Percentiles rank a stretch among this genome's conserved stretches.
phyloP scores from a whole-genome alignment of 2,888 invertebrate genomes.

The Drosophila barbarae region DNA sequence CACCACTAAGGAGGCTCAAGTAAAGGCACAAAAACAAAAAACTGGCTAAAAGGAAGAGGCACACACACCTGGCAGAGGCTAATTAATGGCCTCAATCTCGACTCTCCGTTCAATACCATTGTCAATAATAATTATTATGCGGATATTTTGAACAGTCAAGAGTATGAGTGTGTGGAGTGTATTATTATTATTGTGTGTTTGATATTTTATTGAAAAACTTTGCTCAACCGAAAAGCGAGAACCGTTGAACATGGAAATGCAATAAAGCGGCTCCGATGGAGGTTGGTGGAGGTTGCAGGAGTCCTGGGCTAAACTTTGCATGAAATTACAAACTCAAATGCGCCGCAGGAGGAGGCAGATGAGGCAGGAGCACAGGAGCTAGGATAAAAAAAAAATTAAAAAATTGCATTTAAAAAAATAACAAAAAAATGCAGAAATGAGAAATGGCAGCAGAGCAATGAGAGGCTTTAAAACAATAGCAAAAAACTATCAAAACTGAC shows the following conservation, averaged over 20 bases:
- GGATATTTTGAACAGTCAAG: conserved; percentile 5
- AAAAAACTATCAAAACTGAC: conserved; percentile 74
- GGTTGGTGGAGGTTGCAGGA: background rate
- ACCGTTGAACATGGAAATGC: conserved; percentile 43
- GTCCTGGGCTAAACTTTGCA: conserved; percentile 57
- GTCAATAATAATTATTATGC: conserved; percentile 45
- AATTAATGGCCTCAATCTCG: conserved; percentile 6
- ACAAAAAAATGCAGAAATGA: conserved; percentile 27
- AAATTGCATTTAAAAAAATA: conserved; percentile 11
- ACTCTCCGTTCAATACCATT: conserved; percentile 27
- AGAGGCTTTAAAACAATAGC: conserved; percentile 43
- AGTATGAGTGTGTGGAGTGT: conserved; percentile 14
- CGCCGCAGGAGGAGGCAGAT: conserved; percentile 29
- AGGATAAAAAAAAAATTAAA: background rate
- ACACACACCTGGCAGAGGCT: conserved; percentile 4
- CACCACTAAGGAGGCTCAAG: background rate
- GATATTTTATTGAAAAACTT: conserved; percentile 66
- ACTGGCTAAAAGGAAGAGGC: background rate
- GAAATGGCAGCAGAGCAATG: conserved; percentile 31
- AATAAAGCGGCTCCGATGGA: conserved; percentile 27
- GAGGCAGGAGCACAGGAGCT: background rate
- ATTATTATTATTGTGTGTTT: conserved; percentile 26
- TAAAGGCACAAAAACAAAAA: background rate
- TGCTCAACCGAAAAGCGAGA: conserved; percentile 15
- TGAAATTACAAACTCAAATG: conserved; percentile 68